phyloP scores from a whole-genome alignment of 2,113 vertebrate genomes.

The Microcebus griseorufus region DNA sequence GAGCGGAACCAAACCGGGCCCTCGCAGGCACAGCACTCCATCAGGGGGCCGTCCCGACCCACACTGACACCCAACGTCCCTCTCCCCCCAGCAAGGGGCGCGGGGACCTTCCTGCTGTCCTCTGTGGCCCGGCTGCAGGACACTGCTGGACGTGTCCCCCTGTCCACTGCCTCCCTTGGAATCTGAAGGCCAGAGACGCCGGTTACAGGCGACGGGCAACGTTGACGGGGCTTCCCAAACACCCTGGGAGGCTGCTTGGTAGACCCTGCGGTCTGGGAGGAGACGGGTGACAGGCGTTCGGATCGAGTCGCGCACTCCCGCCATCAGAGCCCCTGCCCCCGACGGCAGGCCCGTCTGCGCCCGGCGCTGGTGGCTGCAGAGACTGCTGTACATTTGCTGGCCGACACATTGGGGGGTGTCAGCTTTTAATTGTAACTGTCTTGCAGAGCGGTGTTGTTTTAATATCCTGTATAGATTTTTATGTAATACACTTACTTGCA shows the following conservation, averaged over 20 bases:
- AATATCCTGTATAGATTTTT: slow-evolving; percentile 99
- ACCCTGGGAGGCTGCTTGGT: slow-evolving; percentile 27
- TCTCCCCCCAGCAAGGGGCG: accelerated
- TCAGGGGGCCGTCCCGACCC: accelerated
- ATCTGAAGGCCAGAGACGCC: accelerated
- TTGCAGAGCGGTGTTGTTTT: slow-evolving; percentile 99
- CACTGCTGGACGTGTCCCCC: accelerated
- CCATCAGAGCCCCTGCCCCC: background rate
- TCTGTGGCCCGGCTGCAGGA: accelerated
- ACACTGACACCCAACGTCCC: accelerated
- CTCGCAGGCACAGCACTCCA: accelerated
- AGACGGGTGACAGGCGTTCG: slow-evolving; percentile 14
- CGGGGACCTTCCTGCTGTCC: background rate
- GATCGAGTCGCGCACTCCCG: slow-evolving; percentile 59
- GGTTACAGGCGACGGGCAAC: background rate
- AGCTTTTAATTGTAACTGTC: slow-evolving; percentile 99
- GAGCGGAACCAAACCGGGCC: accelerated
- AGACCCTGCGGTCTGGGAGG: slow-evolving; percentile 35
- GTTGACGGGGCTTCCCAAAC: background rate
- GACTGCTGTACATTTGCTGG: slow-evolving; percentile 86
- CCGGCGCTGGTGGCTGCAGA: slow-evolving; percentile 80
- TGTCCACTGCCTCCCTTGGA: background rate
- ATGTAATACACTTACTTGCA: slow-evolving; percentile 99
- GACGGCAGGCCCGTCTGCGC: slow-evolving; percentile 29
- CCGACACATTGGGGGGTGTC: slow-evolving; percentile 91